phyloP scores from a whole-genome alignment of 64 coral and sea anemone species.

The Stylophora pistillata region DNA sequence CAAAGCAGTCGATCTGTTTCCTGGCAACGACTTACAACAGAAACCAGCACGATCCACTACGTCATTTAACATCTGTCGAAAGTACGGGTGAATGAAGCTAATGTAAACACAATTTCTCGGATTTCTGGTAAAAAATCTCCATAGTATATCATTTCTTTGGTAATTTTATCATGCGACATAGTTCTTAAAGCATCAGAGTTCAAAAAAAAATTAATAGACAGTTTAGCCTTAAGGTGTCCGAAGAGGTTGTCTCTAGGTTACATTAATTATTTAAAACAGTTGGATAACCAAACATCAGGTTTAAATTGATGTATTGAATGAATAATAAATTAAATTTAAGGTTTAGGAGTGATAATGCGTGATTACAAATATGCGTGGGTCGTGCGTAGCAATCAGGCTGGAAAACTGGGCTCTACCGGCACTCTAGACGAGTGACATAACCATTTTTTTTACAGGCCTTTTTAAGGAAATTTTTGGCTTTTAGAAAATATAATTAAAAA shows the following conservation, averaged over 20 bases:
- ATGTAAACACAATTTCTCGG: not conserved
- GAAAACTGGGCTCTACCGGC: not conserved
- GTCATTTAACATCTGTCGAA: not conserved
- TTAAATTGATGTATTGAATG: not conserved
- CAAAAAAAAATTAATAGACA: not conserved
- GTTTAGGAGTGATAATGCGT: not conserved
- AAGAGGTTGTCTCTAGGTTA: not conserved
- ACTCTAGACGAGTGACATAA: too few relatives aligned
- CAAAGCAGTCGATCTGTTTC: conserved; percentile 44
- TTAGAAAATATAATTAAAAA: too few relatives aligned
- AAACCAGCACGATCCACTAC: not conserved
- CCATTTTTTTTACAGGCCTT: too few relatives aligned
- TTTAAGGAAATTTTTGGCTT: too few relatives aligned
- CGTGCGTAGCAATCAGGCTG: not conserved
- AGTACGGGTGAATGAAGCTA: not conserved
- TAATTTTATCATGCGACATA: not conserved
- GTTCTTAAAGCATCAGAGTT: not conserved
- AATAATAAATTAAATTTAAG: not conserved
- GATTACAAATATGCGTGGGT: not conserved
- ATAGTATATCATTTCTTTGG: not conserved
- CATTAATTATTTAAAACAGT: not conserved
- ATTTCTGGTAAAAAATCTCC: not conserved
- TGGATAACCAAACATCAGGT: not conserved
- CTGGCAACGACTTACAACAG: conserved; percentile 23
- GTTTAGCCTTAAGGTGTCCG: not conserved